These are phyloP conservation scores for Hypotaenidia okinawae DNA, from an alignment of 2,797 vertebrate species.

Conservation along the genomic window DNA sequence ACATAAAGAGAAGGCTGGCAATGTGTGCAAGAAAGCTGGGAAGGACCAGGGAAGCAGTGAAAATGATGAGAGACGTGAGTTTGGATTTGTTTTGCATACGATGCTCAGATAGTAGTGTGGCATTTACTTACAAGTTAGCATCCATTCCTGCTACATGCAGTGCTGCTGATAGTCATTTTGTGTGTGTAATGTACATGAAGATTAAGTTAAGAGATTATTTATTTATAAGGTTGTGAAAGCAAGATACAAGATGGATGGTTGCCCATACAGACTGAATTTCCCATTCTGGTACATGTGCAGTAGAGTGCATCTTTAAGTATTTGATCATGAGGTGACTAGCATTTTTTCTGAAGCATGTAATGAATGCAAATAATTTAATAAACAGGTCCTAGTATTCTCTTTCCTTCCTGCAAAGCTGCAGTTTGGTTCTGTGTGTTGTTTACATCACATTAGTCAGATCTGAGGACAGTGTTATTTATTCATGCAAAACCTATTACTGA, in stretches of 20 bases:
- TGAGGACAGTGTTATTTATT: background rate
- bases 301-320: background rate
- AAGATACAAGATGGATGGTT: background rate
- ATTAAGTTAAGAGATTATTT: background rate
- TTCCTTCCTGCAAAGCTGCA: background rate
- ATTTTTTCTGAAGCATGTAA: background rate
- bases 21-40: conserved; percentile 98
- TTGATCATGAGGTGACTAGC: background rate
- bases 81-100: conserved; percentile 19
- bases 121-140: background rate
- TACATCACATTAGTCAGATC: background rate
- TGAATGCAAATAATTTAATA: background rate
- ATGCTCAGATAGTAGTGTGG: background rate
- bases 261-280: background rate
- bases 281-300: background rate
- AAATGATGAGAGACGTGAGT: conserved; percentile 99
- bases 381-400: background rate
- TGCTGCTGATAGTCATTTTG: background rate
- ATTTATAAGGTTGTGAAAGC: background rate
- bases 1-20: conserved; percentile 96
- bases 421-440: background rate
- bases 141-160: background rate
- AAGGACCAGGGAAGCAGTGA: conserved; percentile 95
- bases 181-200: background rate
- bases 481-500: background rate